phyloP scores from a whole-genome alignment of 2,797 vertebrate species.

The Ambastaia sidthimunki region DNA sequence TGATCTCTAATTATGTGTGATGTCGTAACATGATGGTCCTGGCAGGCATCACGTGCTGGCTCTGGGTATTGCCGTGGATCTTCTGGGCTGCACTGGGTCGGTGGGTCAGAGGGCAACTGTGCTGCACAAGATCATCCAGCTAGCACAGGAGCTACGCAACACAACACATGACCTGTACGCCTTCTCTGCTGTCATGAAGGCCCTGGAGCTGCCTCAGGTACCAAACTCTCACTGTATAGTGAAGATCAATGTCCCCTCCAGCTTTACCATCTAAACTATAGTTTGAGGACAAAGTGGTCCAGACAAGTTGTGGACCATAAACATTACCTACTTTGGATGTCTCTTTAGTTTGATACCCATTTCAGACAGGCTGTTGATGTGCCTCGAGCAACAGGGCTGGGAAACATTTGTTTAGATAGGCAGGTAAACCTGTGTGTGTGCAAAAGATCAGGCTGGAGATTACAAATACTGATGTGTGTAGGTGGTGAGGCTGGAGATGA shows the following conservation, averaged over 20 bases:
- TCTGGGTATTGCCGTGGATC: slow-evolving; percentile 83
- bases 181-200: slow-evolving; percentile 89
- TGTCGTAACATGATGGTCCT: neutral
- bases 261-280: no score
- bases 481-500: slow-evolving; percentile 84
- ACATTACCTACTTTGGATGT: neutral
- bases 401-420: neutral
- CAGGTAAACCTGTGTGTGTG: neutral
- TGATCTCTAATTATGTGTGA: neutral
- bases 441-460: neutral
- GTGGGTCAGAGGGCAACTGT: slow-evolving; percentile 80
- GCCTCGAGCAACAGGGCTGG: neutral
- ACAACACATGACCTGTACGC: slow-evolving; percentile 81
- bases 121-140: slow-evolving; percentile 81
- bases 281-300: no score
- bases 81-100: slow-evolving; percentile 85
- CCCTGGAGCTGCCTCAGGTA: slow-evolving; percentile 88
- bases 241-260: no score
- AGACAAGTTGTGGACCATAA: no score
- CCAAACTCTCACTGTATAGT: neutral
- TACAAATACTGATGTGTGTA: slow-evolving; percentile 55
- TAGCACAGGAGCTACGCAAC: slow-evolving; percentile 81
- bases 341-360: neutral
- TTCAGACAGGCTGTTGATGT: neutral
- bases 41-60: slow-evolving; percentile 82